Conservation (phyloP, 2,888 invertebrate species). For the Papilio demoleus region DNA sequence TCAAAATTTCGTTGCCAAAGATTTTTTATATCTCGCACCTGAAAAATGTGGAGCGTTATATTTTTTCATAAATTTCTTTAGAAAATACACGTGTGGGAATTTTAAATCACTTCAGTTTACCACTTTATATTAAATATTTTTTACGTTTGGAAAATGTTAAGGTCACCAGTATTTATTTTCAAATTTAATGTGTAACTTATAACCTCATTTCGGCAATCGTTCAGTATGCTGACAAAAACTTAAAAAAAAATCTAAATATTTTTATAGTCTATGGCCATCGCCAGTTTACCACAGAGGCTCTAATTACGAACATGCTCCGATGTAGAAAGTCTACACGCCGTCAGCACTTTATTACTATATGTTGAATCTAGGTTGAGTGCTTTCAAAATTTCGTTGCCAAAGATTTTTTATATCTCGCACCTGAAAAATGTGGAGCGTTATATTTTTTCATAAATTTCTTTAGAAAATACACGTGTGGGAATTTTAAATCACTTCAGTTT, state of each 20-base stretch:
- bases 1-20: slow-evolving; percentile 41
- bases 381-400: slow-evolving; percentile 41
- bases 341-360: slow-evolving; percentile 38
- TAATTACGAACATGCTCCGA: slow-evolving; percentile 33
- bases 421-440: slow-evolving; percentile 33
- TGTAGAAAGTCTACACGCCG: slow-evolving; percentile 37
- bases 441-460: slow-evolving; percentile 39
- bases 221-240: no score
- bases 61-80: slow-evolving; percentile 39
- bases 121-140: background rate
- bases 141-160: background rate
- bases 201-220: no score
- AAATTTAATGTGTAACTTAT: background rate
- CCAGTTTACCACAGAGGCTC: slow-evolving; percentile 21
- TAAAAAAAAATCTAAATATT: slow-evolving; percentile 7
- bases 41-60: slow-evolving; percentile 35
- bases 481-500: slow-evolving; percentile 28
- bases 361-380: slow-evolving; percentile 38
- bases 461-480: slow-evolving; percentile 11
- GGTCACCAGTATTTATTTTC: background rate
- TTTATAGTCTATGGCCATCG: slow-evolving; percentile 19
- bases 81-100: slow-evolving; percentile 15
- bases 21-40: slow-evolving; percentile 39
- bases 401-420: slow-evolving; percentile 40
- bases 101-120: slow-evolving; percentile 26